These are phyloP conservation scores for Mastomys natalensis DNA, from an alignment of 2,113 vertebrate species.

Conservation along the genomic window DNA sequence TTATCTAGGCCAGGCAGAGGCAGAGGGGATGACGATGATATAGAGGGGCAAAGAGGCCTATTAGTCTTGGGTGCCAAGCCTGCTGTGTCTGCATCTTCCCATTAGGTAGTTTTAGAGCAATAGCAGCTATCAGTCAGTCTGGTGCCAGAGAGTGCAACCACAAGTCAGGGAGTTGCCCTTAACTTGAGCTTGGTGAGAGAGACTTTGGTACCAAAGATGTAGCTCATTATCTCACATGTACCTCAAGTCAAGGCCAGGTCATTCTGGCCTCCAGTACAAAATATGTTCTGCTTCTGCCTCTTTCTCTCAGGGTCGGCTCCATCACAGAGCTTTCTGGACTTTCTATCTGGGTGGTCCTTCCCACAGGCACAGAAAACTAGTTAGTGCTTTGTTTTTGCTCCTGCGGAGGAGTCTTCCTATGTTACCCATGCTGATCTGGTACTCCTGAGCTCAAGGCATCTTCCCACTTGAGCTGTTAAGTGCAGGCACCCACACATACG, in stretches of 20 bases:
- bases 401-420: background rate
- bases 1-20: background rate
- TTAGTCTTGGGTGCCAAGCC: background rate
- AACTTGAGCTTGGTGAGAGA: background rate
- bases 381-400: slow-evolving; percentile 84
- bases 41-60: background rate
- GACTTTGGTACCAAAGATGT: background rate
- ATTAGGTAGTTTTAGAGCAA: background rate
- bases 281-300: slow-evolving; percentile 71
- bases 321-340: slow-evolving; percentile 83
- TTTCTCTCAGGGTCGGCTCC: slow-evolving; percentile 22
- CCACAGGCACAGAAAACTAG: slow-evolving; percentile 88
- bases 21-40: background rate
- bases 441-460: background rate
- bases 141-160: slow-evolving; percentile 6
- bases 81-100: background rate
- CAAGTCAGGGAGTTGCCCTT: slow-evolving; percentile 57
- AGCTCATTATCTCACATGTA: background rate
- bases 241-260: slow-evolving; percentile 32
- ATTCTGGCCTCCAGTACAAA: slow-evolving; percentile 78
- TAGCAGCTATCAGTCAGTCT: background rate
- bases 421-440: background rate
- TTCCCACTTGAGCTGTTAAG: background rate
- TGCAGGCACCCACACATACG: slow-evolving; percentile 70
- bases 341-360: slow-evolving; percentile 88